These are phyloP conservation scores for Drosophila monieri DNA, from an alignment of 2,888 invertebrate genomes.

Conservation along the genomic window DNA sequence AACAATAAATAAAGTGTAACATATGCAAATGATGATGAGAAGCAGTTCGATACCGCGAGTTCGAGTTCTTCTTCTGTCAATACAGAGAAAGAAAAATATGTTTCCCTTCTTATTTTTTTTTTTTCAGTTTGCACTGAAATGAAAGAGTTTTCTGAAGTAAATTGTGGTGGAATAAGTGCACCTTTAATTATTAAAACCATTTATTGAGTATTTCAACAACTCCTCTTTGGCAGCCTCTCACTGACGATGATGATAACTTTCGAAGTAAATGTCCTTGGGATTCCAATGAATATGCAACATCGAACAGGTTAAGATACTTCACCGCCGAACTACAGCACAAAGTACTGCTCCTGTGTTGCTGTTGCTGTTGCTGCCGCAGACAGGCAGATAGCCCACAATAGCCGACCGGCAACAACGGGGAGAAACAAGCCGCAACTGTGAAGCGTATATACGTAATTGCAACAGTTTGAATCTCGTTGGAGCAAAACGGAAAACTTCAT, in stretches of 20 bases:
- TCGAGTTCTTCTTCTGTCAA: conserved; percentile 4
- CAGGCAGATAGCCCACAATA: conserved; percentile 50
- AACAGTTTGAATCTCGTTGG: conserved; percentile 63
- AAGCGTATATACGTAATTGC: conserved; percentile 59
- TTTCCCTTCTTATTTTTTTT: too few relatives aligned
- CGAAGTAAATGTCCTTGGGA: conserved; percentile 48
- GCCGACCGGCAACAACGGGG: conserved; percentile 24
- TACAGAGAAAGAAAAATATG: conserved; percentile 17
- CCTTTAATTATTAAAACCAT: too few relatives aligned
- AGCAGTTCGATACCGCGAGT: conserved; percentile 49
- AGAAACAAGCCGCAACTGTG: conserved; percentile 13
- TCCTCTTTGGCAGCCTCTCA: conserved; percentile 11
- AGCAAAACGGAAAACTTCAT: conserved; percentile 63
- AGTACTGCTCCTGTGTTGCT: conserved; percentile 6
- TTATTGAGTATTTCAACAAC: conserved; percentile 13
- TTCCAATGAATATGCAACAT: conserved; percentile 68
- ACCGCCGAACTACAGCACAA: background rate
- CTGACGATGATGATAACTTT: conserved; percentile 21
- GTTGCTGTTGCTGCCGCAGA: conserved; percentile 35
- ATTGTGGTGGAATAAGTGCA: too few relatives aligned
- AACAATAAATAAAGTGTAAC: conserved; percentile 77
- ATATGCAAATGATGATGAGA: conserved; percentile 79
- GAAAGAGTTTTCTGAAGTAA: too few relatives aligned
- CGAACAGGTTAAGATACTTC: conserved; percentile 30
- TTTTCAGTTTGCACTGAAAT: too few relatives aligned